Evolutionary conservation across 2,113 vertebrate species (phyloP).

Genomic region (Felis chaus): DNA sequence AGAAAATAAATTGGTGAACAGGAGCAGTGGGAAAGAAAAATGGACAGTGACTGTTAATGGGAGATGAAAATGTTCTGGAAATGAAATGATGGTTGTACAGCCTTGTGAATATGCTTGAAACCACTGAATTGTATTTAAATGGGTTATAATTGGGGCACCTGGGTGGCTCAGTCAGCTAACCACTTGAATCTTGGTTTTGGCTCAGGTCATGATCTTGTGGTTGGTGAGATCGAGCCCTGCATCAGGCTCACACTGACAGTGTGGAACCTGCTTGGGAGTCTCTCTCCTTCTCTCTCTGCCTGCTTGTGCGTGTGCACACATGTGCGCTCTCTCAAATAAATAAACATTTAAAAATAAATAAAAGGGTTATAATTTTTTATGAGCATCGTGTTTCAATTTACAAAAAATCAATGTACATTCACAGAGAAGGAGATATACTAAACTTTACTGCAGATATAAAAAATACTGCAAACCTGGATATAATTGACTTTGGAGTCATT

Average conservation of each 20-base stretch:
- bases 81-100: neutral
- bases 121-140: neutral
- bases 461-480: neutral
- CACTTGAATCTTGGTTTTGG: no score
- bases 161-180: no score
- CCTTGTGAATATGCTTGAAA: neutral
- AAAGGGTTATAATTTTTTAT: neutral
- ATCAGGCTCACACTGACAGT: no score
- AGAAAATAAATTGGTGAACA: neutral
- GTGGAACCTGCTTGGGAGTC: no score
- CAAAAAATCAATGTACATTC: neutral
- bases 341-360: no score
- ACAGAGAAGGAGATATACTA: neutral
- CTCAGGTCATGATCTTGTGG: no score
- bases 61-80: neutral
- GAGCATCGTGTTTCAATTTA: neutral
- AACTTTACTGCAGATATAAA: neutral
- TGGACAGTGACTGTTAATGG: neutral
- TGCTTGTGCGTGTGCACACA: fast-evolving
- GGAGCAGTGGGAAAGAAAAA: neutral
- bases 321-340: no score
- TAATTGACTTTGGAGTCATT: neutral
- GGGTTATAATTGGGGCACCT: neutral
- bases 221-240: no score
- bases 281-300: no score